Base-by-base conservation (phyloP, 1,140 invertebrate species). In the Drosophila fuyamai region DNA sequence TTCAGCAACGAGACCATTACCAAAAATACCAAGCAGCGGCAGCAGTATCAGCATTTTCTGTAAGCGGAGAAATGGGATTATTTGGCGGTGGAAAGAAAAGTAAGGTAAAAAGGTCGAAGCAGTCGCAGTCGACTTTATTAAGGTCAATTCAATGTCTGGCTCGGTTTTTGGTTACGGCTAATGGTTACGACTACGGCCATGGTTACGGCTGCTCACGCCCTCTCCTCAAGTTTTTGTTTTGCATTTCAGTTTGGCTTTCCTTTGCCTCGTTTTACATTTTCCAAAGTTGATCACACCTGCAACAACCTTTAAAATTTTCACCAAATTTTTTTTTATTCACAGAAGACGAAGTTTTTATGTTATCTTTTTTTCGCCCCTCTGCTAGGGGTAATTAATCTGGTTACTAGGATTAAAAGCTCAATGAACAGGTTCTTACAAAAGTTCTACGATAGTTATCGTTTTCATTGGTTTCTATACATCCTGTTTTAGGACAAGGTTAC, bases 41-140 rank as follows among this genome's bases (percentile, higher is more conserved):
- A 90, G 82, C 79, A 90, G 88, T 86, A 90, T 90, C 76, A 90
- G 82, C 86, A 90, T 90, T 90, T 90, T 90, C 86, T 90, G 79
- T 46, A 85, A 89, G 46, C 32, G 57, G 46, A 60, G 40, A 68
- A 44, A 55, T 48, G 32, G 51, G 51, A 75, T 82, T 71, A 58
- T 70, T 83, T 55, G 29, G 53, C 36, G 50, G 10, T 40, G 35
- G 27, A 57, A 29, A 36, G n/a, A 66, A 77, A 73, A 73, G 60
- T 9, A 76, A 72, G 12, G 38, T 40, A 68, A 67, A 81, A 77
- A 81, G 77, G 56, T 62, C 77, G 36, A 57, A 41, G 70, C 61
- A 54, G 74, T 67, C 61, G 63, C 54, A 46, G 84, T 77, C 76
- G 79, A 83, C 76, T 89, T 88, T 89, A 89, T 89, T 89, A 89